Percentiles rank a stretch among this genome's conserved stretches.
Conservation (phyloP, 30 jellyfish, hydroid and myxozoan genomes). For the Aurelia aurita region DNA sequence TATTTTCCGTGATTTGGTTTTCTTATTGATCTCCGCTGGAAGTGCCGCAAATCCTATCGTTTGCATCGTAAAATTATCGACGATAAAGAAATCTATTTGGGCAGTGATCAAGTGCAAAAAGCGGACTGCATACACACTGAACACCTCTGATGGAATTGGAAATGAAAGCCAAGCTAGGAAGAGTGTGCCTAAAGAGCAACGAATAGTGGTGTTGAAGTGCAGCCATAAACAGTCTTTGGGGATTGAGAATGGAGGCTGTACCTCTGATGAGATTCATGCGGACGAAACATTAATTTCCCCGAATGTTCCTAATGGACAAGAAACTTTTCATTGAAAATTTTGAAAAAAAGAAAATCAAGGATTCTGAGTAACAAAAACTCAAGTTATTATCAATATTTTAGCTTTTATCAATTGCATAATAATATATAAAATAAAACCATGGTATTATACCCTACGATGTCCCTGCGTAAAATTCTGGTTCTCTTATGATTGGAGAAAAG, state of each 20-base stretch:
- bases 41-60: conserved; percentile 91
- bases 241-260: not conserved
- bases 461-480: too few species aligned
- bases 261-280: not conserved
- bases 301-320: too few species aligned
- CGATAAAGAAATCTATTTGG: conserved; percentile 76
- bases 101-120: conserved; percentile 4
- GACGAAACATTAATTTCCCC: too few species aligned
- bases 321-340: too few species aligned
- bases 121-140: not conserved
- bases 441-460: too few species aligned
- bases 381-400: too few species aligned
- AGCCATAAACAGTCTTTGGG: not conserved
- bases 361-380: too few species aligned
- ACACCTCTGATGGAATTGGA: not conserved
- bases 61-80: conserved; percentile 85
- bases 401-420: too few species aligned
- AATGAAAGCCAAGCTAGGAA: conserved; percentile 1
- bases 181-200: too few species aligned
- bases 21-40: conserved; percentile 68
- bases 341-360: too few species aligned
- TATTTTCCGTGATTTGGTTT: conserved; percentile 84
- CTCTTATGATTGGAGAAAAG: too few species aligned
- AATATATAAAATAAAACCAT: too few species aligned
- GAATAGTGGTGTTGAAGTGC: not conserved